phyloP scores from a whole-genome alignment of 2,113 vertebrate genomes.

The Sardina pilchardus region DNA sequence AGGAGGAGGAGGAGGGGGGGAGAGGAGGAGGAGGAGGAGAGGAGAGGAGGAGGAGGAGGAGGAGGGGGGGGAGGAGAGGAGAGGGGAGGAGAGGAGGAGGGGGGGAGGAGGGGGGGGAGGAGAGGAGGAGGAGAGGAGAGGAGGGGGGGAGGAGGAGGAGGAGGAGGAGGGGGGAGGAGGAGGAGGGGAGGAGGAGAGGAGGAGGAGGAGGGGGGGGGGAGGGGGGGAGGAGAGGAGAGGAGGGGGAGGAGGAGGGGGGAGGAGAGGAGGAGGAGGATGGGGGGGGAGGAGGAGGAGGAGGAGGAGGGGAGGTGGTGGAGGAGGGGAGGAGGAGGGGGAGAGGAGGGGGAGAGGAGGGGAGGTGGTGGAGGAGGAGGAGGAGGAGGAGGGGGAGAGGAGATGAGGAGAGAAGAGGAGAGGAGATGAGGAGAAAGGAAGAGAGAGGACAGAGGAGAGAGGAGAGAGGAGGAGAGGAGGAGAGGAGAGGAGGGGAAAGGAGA shows the following conservation, averaged over 20 bases:
- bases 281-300: too few species aligned
- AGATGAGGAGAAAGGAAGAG: not conserved
- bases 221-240: not conserved
- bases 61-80: not conserved
- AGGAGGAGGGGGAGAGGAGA: too few species aligned
- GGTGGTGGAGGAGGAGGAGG: not conserved
- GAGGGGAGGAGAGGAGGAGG: not conserved
- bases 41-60: too few species aligned
- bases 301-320: not conserved
- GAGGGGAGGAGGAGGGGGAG: not conserved
- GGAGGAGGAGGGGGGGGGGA: conserved; percentile 40
- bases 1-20: not conserved
- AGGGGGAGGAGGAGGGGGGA: conserved; percentile 55
- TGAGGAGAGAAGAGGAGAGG: conserved; percentile 42
- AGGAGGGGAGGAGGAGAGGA: not conserved
- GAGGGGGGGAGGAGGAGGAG: conserved; percentile 25
- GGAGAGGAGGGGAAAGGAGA: conserved; percentile 46
- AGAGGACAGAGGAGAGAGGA: conserved; percentile 41
- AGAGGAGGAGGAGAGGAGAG: too few species aligned
- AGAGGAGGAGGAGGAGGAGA: not conserved
- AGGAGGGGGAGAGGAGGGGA: not conserved
- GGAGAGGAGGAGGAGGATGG: conserved; percentile 4
- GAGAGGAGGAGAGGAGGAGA: conserved; percentile 10
- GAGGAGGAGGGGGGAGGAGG: conserved; percentile 23
- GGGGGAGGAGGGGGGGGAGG: not conserved